Percentiles rank a stretch among this genome's conserved stretches.
Evolutionary conservation across 53 echinoderm and acorn worm genomes (phyloP).

Genomic region (Holothuria leucospilota): DNA sequence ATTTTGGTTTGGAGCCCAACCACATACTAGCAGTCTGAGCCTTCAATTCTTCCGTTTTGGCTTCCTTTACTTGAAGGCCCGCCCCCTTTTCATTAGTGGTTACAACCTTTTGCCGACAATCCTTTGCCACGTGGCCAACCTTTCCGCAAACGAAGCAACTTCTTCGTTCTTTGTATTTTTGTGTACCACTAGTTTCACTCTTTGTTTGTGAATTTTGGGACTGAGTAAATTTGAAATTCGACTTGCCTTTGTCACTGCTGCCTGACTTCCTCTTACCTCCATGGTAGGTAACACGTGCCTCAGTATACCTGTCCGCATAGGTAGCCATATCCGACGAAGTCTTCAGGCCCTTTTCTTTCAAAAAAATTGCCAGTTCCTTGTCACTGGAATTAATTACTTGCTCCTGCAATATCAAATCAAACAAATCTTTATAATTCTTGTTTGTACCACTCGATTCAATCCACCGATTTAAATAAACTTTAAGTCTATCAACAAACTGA

Average conservation of each 20-base stretch:
- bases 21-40: too few relatives aligned
- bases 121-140: conserved; percentile 4
- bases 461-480: conserved; percentile 63
- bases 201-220: too few relatives aligned
- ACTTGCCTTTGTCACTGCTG: too few relatives aligned
- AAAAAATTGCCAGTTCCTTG: conserved; percentile 9
- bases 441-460: conserved; percentile 55
- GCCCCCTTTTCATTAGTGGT: too few relatives aligned
- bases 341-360: conserved; percentile 11
- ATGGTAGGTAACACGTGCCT: neutral
- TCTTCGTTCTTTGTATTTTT: neutral
- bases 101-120: conserved; percentile 12
- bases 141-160: conserved; percentile 22
- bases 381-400: conserved; percentile 4
- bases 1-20: too few relatives aligned
- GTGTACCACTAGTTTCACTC: neutral
- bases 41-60: too few relatives aligned
- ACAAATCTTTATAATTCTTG: conserved; percentile 38
- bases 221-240: too few relatives aligned
- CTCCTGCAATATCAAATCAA: conserved; percentile 58
- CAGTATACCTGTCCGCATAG: neutral
- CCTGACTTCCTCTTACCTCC: neutral
- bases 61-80: too few relatives aligned
- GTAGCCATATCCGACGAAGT: neutral
- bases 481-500: conserved; percentile 54